These are phyloP conservation scores for Fregetta grallaria DNA, from an alignment of 2,113 vertebrate species.

Conservation along the genomic window DNA sequence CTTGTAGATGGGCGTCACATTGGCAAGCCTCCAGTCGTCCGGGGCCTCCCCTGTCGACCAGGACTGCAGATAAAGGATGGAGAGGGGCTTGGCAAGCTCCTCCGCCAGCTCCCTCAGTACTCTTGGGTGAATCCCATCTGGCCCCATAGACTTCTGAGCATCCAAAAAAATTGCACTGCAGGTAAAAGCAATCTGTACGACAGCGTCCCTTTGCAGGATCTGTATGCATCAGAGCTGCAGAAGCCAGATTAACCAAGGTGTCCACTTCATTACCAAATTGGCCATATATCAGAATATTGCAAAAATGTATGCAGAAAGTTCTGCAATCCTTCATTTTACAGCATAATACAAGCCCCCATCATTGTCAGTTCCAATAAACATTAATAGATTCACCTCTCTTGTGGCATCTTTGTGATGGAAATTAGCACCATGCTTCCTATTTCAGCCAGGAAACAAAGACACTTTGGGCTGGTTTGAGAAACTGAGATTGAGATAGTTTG, in stretches of 20 bases:
- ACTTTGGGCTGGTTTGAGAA: neutral
- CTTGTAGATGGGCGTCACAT: too few relatives aligned
- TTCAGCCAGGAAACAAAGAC: neutral
- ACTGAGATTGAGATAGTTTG: neutral
- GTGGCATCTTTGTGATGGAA: neutral
- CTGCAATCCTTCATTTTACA: neutral
- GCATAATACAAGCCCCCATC: neutral
- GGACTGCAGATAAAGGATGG: too few relatives aligned
- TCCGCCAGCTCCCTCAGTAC: too few relatives aligned
- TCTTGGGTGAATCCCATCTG: too few relatives aligned
- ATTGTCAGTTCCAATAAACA: neutral
- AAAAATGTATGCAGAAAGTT: neutral
- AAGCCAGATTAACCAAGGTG: neutral
- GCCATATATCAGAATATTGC: neutral
- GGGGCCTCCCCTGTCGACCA: too few relatives aligned
- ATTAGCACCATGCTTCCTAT: neutral
- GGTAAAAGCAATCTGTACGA: neutral
- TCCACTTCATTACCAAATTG: neutral
- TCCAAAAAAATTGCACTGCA: too few relatives aligned
- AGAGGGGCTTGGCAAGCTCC: too few relatives aligned
- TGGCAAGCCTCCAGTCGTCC: too few relatives aligned
- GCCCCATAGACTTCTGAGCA: too few relatives aligned
- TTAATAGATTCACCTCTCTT: neutral
- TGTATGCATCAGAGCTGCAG: neutral
- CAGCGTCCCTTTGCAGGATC: accelerated